Conservation (phyloP, 2,888 invertebrate species). For the Tortricodes alternella region DNA sequence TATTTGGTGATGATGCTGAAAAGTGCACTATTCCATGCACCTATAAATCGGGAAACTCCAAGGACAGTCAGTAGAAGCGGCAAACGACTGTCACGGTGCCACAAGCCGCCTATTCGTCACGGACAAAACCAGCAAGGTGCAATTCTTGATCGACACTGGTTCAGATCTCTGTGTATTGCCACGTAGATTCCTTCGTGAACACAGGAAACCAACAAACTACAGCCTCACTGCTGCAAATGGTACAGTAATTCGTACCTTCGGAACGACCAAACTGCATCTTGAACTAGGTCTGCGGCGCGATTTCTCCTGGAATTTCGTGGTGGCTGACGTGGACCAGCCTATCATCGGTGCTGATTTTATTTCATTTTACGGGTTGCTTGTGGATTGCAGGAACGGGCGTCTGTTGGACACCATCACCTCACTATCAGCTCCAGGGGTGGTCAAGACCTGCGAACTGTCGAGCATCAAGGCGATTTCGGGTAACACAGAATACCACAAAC, state of each 20-base stretch:
- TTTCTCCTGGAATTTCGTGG: slow-evolving; percentile 21
- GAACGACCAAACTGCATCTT: neutral
- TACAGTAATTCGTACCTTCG: slow-evolving; percentile 18
- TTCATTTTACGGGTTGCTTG: slow-evolving; percentile 21
- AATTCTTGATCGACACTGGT: slow-evolving; percentile 36
- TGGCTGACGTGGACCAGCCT: slow-evolving; percentile 21
- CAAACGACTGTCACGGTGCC: slow-evolving; percentile 33
- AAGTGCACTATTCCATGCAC: slow-evolving; percentile 36
- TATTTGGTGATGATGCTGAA: slow-evolving; percentile 28
- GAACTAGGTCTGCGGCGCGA: slow-evolving; percentile 22
- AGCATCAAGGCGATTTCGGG: slow-evolving; percentile 7
- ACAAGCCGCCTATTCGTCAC: slow-evolving; percentile 40
- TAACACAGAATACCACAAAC: neutral
- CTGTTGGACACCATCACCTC: slow-evolving; percentile 21
- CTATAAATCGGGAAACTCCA: slow-evolving; percentile 33
- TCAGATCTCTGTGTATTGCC: slow-evolving; percentile 33
- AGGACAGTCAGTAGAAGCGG: slow-evolving; percentile 42
- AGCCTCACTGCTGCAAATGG: slow-evolving; percentile 24
- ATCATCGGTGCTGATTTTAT: slow-evolving; percentile 29
- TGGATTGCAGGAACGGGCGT: slow-evolving; percentile 23
- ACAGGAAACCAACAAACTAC: slow-evolving; percentile 1
- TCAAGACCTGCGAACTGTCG: neutral
- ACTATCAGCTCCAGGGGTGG: neutral
- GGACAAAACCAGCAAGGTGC: slow-evolving; percentile 35
- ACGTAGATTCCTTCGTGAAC: slow-evolving; percentile 12